A percentile compares a stretch with the other conserved stretches of the same genome.
These are phyloP conservation scores for Antedon mediterranea DNA, from an alignment of 53 echinoderm and acorn worm genomes.

Conservation along the genomic window DNA sequence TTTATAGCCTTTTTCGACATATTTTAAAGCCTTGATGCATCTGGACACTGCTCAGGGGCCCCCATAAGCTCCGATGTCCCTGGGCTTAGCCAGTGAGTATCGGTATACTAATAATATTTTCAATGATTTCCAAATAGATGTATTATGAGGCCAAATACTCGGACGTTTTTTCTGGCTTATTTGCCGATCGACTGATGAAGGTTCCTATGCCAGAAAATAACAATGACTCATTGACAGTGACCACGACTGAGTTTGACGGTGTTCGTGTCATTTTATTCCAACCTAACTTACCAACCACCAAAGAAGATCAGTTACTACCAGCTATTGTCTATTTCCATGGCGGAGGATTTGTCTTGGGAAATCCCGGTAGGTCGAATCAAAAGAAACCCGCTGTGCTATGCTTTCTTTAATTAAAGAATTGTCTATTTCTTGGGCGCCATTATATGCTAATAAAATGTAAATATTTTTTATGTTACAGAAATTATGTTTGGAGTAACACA, in stretches of 20 bases:
- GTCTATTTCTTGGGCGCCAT: too few relatives aligned
- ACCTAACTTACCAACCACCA: background rate
- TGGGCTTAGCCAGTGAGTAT: too few relatives aligned
- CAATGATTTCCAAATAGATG: too few relatives aligned
- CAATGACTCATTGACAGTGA: background rate
- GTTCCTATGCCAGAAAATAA: background rate
- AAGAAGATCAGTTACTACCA: background rate
- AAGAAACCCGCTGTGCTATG: too few relatives aligned
- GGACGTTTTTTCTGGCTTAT: background rate
- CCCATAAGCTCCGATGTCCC: too few relatives aligned
- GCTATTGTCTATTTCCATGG: background rate
- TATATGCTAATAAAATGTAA: too few relatives aligned
- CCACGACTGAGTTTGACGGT: background rate
- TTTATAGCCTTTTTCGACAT: too few relatives aligned
- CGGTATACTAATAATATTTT: too few relatives aligned
- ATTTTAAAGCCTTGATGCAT: too few relatives aligned
- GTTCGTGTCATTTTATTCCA: background rate
- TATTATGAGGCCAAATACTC: background rate
- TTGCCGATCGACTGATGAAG: background rate
- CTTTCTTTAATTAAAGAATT: too few relatives aligned
- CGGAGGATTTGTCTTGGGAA: background rate
- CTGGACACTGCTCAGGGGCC: too few relatives aligned
- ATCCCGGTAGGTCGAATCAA: background rate
- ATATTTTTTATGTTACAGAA: background rate
- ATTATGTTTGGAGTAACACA: background rate